Evolutionary conservation across 2,113 vertebrate species (phyloP).

Genomic region (Cariama cristata): DNA sequence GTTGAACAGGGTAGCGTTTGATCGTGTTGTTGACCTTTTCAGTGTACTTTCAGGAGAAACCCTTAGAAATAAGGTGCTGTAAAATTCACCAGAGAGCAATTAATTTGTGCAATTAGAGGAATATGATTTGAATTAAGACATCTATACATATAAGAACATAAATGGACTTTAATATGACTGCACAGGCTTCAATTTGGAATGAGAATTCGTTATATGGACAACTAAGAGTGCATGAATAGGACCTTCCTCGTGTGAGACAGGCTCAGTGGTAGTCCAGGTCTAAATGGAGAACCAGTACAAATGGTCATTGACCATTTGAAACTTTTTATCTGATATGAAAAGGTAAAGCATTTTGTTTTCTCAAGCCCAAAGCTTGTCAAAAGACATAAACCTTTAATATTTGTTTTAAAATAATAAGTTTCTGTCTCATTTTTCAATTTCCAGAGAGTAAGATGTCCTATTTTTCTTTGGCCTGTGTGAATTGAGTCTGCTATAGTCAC

Average conservation of each 20-base stretch:
- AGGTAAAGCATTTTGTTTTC: neutral
- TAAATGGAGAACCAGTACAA: neutral
- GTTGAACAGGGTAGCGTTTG: slow-evolving; percentile 63
- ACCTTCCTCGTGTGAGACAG: neutral
- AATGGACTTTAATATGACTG: slow-evolving; percentile 41
- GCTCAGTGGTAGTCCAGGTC: neutral
- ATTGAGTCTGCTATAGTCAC: neutral
- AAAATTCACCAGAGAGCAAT: slow-evolving; percentile 74
- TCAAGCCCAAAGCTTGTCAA: neutral
- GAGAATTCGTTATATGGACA: neutral
- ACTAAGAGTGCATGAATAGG: neutral
- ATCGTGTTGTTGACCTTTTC: slow-evolving; percentile 73
- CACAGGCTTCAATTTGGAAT: neutral
- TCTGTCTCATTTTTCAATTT: neutral
- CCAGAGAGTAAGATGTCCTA: slow-evolving; percentile 1
- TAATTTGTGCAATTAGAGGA: slow-evolving; percentile 72
- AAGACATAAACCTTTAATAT: neutral
- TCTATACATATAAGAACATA: slow-evolving; percentile 30
- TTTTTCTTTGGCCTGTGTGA: neutral
- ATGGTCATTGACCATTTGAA: neutral
- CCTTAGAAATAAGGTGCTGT: slow-evolving; percentile 62
- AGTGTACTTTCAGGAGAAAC: slow-evolving; percentile 34
- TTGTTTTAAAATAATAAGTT: neutral
- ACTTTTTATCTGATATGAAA: neutral
- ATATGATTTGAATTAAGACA: slow-evolving; percentile 55